A percentile compares a stretch with the other conserved stretches of the same genome.
phyloP scores from a whole-genome alignment of 2,888 invertebrate species.

The Agonum fuliginosum region DNA sequence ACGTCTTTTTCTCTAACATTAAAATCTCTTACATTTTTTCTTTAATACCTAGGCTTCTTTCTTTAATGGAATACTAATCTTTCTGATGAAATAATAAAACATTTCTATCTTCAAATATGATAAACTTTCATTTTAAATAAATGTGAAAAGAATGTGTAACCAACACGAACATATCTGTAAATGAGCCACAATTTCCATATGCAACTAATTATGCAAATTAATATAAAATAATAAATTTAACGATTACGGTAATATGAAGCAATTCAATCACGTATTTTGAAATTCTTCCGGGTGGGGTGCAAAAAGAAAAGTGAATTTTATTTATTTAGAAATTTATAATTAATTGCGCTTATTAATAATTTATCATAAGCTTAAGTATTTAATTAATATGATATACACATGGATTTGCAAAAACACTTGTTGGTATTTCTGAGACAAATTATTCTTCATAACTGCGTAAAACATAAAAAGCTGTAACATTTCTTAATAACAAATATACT shows the following conservation, averaged over 20 bases:
- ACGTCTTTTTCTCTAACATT: too few relatives aligned
- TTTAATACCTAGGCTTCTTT: too few relatives aligned
- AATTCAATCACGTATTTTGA: constrained; percentile 21
- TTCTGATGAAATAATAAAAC: not conserved
- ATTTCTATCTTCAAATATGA: not conserved
- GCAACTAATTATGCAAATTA: constrained; percentile 31
- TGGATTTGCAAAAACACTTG: constrained; percentile 15
- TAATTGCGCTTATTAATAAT: constrained; percentile 47
- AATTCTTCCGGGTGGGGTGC: constrained; percentile 34
- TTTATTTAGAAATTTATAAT: constrained; percentile 49
- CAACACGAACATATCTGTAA: not conserved
- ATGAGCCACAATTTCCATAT: constrained; percentile 16
- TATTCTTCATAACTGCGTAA: not conserved
- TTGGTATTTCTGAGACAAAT: constrained; percentile 27
- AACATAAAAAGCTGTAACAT: not conserved
- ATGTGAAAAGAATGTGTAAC: constrained; percentile 4
- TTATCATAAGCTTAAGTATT: constrained; percentile 35
- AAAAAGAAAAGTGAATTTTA: constrained; percentile 44
- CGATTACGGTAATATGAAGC: constrained; percentile 35
- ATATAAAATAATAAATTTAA: constrained; percentile 44
- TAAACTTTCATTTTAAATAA: constrained; percentile 7
- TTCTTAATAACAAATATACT: not conserved
- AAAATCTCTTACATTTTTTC: too few relatives aligned
- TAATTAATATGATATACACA: constrained; percentile 36
- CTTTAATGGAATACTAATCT: not conserved